phyloP scores from a whole-genome alignment of 2,888 invertebrate species.

The Phoenoteleia sp. region DNA sequence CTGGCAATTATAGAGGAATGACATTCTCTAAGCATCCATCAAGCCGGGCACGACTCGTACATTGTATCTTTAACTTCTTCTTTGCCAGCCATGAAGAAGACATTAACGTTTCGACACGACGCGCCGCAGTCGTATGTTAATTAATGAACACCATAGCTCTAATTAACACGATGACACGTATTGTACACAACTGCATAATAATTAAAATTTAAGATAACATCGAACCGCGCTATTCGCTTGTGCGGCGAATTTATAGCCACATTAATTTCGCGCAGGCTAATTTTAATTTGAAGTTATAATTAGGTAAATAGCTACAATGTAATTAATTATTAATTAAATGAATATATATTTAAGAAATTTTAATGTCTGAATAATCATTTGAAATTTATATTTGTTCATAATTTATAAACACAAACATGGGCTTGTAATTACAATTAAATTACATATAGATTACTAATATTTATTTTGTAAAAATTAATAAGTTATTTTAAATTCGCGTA shows the following conservation, averaged over 20 bases:
- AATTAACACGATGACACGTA: constrained; percentile 63
- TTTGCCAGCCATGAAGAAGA: background rate
- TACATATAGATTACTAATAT: no score
- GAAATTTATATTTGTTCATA: no score
- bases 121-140: constrained; percentile 38
- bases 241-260: constrained; percentile 41
- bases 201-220: constrained; percentile 64
- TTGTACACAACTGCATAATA: constrained; percentile 53
- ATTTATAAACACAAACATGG: no score
- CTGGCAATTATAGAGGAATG: constrained; percentile 42
- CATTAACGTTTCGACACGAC: constrained; percentile 43
- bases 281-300: constrained; percentile 64
- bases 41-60: constrained; percentile 19
- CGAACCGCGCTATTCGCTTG: constrained; percentile 12
- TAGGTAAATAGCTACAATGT: constrained; percentile 39
- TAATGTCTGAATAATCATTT: no score
- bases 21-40: constrained; percentile 38
- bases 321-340: no score
- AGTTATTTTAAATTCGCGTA: no score
- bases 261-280: constrained; percentile 36
- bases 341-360: no score
- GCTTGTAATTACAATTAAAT: no score
- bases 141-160: constrained; percentile 41
- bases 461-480: no score
- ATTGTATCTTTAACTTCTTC: constrained; percentile 25